A percentile compares a stretch with the other conserved stretches of the same genome.
Evolutionary conservation across 2,113 vertebrate species (phyloP).

Genomic region (Lepisosteus osseus): DNA sequence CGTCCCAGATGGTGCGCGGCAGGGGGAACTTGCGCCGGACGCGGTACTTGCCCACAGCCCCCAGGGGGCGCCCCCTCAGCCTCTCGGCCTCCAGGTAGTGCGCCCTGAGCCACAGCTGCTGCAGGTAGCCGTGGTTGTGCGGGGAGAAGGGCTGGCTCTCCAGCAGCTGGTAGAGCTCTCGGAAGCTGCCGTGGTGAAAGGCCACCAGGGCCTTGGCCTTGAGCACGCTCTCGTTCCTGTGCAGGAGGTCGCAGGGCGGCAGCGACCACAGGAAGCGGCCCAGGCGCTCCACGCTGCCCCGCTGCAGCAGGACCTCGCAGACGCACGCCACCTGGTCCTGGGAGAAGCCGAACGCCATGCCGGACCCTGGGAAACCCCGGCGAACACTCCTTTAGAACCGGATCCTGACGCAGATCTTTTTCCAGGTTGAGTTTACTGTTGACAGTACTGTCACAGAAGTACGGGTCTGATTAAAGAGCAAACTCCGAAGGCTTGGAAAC

Average conservation of each 20-base stretch:
- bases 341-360: slow-evolving; percentile 53
- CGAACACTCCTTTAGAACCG: no score
- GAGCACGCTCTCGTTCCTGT: slow-evolving; percentile 53
- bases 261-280: slow-evolving; percentile 51
- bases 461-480: no score
- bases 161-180: slow-evolving; percentile 56
- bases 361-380: not conserved
- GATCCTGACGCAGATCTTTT: no score
- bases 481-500: no score
- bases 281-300: slow-evolving; percentile 51
- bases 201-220: slow-evolving; percentile 57
- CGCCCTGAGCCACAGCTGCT: slow-evolving; percentile 64
- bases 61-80: slow-evolving; percentile 58
- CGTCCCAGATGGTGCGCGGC: slow-evolving; percentile 64
- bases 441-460: no score
- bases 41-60: slow-evolving; percentile 65
- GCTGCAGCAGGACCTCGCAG: slow-evolving; percentile 52
- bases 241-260: slow-evolving; percentile 34
- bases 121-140: slow-evolving; percentile 55
- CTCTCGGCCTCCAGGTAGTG: slow-evolving; percentile 59
- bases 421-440: no score
- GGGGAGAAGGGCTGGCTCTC: slow-evolving; percentile 57
- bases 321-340: slow-evolving; percentile 61
- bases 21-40: slow-evolving; percentile 62
- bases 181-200: slow-evolving; percentile 61